phyloP scores from a whole-genome alignment of 35 echinoderm and acorn worm genomes.

The Diadema setosum region DNA sequence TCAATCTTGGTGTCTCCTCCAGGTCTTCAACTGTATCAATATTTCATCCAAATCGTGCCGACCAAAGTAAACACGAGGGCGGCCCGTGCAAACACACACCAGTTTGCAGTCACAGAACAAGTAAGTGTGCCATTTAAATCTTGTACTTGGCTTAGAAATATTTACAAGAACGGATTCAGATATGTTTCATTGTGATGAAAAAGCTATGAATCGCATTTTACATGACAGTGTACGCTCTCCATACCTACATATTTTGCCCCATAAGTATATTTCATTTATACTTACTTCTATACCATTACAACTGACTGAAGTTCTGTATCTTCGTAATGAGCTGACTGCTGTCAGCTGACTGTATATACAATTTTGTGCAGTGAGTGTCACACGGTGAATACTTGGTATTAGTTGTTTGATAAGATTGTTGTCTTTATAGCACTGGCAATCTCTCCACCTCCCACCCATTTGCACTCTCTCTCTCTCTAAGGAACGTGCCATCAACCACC shows the following conservation, averaged over 20 bases:
- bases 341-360: not conserved
- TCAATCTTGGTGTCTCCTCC: conserved; percentile 3
- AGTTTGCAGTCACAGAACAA: conserved; percentile 97
- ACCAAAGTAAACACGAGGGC: conserved; percentile 76
- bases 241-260: not conserved
- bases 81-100: conserved; percentile 67
- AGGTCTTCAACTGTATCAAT: conserved; percentile 81
- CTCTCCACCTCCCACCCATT: not conserved
- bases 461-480: conserved; percentile 1
- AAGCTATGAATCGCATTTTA: not conserved
- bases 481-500: conserved; percentile 70
- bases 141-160: not conserved
- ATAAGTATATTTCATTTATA: not conserved
- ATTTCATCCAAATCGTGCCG: conserved; percentile 96
- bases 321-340: not conserved
- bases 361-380: not conserved
- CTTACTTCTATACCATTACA: not conserved
- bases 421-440: not conserved
- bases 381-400: not conserved
- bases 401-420: not conserved
- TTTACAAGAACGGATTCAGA: not conserved
- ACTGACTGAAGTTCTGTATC: not conserved
- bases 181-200: not conserved
- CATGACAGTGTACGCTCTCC: not conserved
- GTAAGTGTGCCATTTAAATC: not conserved